Percentiles rank a stretch among this genome's conserved stretches.
phyloP scores from a whole-genome alignment of 2,113 vertebrate species.

The Leptodactylus fuscus region DNA sequence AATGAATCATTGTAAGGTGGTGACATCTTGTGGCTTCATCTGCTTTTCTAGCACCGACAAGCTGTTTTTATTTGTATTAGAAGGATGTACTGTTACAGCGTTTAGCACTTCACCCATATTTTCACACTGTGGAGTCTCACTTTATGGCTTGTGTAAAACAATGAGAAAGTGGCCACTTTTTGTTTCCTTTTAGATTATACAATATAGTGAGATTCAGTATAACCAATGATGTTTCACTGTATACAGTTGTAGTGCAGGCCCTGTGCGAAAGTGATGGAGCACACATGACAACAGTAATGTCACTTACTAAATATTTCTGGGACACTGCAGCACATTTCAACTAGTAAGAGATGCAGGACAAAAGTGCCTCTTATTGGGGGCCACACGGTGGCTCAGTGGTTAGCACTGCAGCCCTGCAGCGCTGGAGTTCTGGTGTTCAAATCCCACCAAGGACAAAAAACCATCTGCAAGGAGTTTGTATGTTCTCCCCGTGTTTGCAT shows the following conservation, averaged over 20 bases:
- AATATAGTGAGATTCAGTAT: neutral
- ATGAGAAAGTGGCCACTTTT: neutral
- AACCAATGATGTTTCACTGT: neutral
- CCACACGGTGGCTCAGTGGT: too few species aligned
- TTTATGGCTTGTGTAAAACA: slow-evolving; percentile 19
- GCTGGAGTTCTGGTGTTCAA: too few species aligned
- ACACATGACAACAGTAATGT: neutral
- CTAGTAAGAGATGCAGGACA: too few species aligned
- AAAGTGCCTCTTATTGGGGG: too few species aligned
- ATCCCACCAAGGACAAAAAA: too few species aligned
- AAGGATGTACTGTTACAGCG: neutral
- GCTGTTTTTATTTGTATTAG: neutral
- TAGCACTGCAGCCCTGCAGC: too few species aligned
- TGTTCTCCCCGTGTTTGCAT: too few species aligned
- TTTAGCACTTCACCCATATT: neutral
- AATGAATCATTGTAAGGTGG: neutral
- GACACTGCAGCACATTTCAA: too few species aligned
- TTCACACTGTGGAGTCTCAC: neutral
- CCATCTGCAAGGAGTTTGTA: too few species aligned
- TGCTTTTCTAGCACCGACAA: neutral
- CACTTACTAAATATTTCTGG: neutral
- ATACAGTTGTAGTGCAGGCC: neutral
- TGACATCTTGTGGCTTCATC: neutral
- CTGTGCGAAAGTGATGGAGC: neutral
- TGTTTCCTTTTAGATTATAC: neutral